These are phyloP conservation scores for mouse (Mus musculus) DNA, from an alignment of 2,113 vertebrate species.

Conservation along the genomic window GRCm39 chr14:61954501-61955000, in stretches of 20 bases:
- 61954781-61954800: not conserved
- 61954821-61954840: conserved; percentile 27
- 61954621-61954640: conserved; percentile 64
- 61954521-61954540: conserved; percentile 81
- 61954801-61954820: not conserved
- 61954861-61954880: not conserved
- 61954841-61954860: conserved; percentile 30
- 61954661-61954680: conserved; percentile 72
- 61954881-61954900: not conserved
- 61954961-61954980: not conserved
- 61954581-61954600: conserved; percentile 60
- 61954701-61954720: conserved; percentile 59
- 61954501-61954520: conserved; percentile 72
- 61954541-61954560: conserved; percentile 65
- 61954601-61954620: conserved; percentile 47
- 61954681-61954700: conserved; percentile 56
- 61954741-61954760: not conserved
- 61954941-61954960: not conserved
- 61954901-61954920: not conserved
- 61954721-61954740: conserved; percentile 39
- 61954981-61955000: not conserved
- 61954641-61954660: conserved; percentile 63
- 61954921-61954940: not conserved
- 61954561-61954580: conserved; percentile 65
- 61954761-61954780: not conserved